Percentiles rank a stretch among this genome's conserved stretches.
Conservation (phyloP, 2,113 vertebrate genomes). For the Elgaria multicarinata region DNA sequence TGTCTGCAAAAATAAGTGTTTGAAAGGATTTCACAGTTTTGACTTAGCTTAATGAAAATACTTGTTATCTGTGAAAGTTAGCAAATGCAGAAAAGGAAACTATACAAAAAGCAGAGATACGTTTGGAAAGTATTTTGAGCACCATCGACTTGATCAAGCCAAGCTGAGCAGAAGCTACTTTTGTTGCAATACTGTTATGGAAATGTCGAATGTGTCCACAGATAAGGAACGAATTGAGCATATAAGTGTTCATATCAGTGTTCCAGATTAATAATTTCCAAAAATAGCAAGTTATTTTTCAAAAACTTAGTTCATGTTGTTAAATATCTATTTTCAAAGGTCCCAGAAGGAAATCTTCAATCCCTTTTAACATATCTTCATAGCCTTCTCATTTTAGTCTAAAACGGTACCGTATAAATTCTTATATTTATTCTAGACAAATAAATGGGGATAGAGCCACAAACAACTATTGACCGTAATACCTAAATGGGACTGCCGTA, state of each 20-base stretch:
- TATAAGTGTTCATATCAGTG: neutral
- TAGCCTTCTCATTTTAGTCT: neutral
- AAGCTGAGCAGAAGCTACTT: neutral
- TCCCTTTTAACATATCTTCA: neutral
- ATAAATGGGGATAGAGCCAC: neutral
- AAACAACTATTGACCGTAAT: neutral
- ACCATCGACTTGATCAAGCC: neutral
- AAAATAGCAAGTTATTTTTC: neutral
- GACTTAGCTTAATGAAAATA: neutral
- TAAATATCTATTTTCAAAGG: slow-evolving; percentile 2
- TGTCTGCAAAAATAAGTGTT: neutral
- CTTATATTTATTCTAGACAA: neutral
- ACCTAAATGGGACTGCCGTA: neutral
- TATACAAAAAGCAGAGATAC: neutral
- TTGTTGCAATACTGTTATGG: neutral
- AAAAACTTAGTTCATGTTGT: neutral
- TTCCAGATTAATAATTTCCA: neutral
- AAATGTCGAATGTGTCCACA: neutral
- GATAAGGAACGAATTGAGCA: neutral
- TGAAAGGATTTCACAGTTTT: neutral
- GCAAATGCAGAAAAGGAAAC: neutral
- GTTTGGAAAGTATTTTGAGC: neutral
- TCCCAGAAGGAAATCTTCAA: neutral
- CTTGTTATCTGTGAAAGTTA: neutral
- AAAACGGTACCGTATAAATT: neutral